phyloP scores from a whole-genome alignment of 30 jellyfish, hydroid and myxozoan genomes.

The Chironex yamaguchii region DNA sequence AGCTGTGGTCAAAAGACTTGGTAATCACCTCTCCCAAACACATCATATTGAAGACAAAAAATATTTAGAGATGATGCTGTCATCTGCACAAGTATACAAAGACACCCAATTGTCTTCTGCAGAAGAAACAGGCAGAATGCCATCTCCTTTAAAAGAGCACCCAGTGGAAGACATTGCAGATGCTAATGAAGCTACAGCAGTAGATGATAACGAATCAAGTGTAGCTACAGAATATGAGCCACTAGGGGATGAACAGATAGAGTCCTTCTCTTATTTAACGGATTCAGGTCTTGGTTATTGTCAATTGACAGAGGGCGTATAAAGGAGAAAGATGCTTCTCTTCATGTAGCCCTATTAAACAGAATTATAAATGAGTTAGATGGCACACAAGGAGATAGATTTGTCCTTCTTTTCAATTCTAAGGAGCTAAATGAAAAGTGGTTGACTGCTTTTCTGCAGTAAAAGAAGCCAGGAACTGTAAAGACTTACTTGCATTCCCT shows the following conservation, averaged over 20 bases:
- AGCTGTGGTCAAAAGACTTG: not conserved
- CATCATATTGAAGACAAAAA: conserved; percentile 7
- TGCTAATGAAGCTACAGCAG: not conserved
- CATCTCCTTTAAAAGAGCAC: not conserved
- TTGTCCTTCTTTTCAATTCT: not conserved
- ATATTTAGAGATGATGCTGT: not conserved
- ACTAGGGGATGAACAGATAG: not conserved
- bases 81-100: not conserved
- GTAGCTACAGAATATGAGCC: conserved; percentile 5
- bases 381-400: conserved; percentile 6
- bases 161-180: not conserved
- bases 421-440: conserved; percentile 8
- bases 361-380: not conserved
- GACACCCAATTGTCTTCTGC: too few species aligned
- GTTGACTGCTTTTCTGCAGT: not conserved
- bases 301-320: conserved; percentile 12
- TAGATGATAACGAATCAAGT: not conserved
- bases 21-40: conserved; percentile 22
- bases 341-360: conserved; percentile 23
- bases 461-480: conserved; percentile 37
- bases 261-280: not conserved
- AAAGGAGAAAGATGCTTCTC: conserved; percentile 13
- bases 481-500: conserved; percentile 42
- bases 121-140: not conserved
- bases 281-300: conserved; percentile 27